A percentile compares a stretch with the other conserved stretches of the same genome.
Evolutionary conservation across 2,888 invertebrate genomes (phyloP).

Genomic region (Nemotelus pantherinus): DNA sequence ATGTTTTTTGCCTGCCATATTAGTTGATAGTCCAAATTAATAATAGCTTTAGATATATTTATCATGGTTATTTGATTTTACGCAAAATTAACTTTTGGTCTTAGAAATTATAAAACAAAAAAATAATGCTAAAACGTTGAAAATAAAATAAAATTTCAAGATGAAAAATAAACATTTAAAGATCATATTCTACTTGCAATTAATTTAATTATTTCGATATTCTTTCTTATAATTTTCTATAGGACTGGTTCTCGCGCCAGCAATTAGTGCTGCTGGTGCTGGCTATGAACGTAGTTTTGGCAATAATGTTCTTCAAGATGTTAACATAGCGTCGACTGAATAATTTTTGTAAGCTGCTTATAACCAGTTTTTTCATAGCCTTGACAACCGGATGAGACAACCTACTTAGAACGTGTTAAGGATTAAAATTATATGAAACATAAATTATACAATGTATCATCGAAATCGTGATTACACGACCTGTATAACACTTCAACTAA

Average conservation of each 20-base stretch:
- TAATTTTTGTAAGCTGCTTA: conserved; percentile 48
- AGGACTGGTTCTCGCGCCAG: conserved; percentile 97
- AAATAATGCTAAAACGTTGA: not conserved
- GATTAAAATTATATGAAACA: not conserved
- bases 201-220: not conserved
- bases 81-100: not conserved
- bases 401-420: not conserved
- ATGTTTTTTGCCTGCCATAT: not conserved
- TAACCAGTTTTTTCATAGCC: conserved; percentile 50
- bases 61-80: not conserved
- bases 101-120: not conserved
- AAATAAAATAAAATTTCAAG: not conserved
- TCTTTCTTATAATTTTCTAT: conserved; percentile 53
- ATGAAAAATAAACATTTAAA: too few relatives aligned
- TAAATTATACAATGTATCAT: not conserved
- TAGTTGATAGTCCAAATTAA: not conserved
- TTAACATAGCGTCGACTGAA: conserved; percentile 81
- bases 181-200: not conserved
- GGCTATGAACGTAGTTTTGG: conserved; percentile 93
- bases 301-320: conserved; percentile 95
- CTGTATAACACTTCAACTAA: too few relatives aligned
- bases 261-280: conserved; percentile 93
- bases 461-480: not conserved
- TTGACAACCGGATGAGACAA: conserved; percentile 51
- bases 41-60: not conserved